Evolutionary conservation across 2,113 vertebrate genomes (phyloP).

Genomic region (human (Homo sapiens)): DNA sequence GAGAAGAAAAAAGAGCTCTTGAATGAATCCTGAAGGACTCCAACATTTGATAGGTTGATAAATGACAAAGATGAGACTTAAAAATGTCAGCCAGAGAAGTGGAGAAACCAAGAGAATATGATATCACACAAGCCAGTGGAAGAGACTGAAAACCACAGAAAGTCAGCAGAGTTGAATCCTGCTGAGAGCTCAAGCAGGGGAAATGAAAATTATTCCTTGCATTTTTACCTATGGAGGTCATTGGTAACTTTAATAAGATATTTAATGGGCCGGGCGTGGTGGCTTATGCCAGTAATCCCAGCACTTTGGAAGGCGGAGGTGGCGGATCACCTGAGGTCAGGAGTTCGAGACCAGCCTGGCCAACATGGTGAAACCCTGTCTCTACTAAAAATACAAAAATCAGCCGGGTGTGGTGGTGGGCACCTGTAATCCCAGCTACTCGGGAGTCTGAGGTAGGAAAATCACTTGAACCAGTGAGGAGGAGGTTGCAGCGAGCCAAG

Average conservation of each 20-base stretch:
- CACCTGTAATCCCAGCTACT: too few species aligned
- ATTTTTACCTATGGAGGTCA: background rate
- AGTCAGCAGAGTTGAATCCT: background rate
- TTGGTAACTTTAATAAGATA: background rate
- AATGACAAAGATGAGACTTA: background rate
- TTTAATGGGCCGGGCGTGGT: background rate
- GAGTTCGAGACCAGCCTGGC: too few species aligned
- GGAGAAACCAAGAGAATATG: background rate
- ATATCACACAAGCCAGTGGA: accelerated
- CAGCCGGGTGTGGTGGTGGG: too few species aligned
- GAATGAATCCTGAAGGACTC: background rate
- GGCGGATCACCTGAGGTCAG: too few species aligned
- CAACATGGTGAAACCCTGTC: too few species aligned
- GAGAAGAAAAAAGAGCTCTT: background rate
- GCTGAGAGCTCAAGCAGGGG: accelerated
- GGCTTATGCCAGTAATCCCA: too few species aligned
- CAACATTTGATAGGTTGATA: background rate
- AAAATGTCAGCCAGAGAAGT: background rate
- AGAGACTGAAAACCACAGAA: background rate
- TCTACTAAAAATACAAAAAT: too few species aligned
- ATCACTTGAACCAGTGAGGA: too few species aligned
- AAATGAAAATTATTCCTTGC: background rate
- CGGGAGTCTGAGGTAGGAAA: too few species aligned
- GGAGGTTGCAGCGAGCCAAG: too few species aligned
- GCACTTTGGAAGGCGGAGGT: too few species aligned